These are phyloP conservation scores for Etheostoma nigrum DNA, from an alignment of 2,797 vertebrate species.

Conservation along the genomic window DNA sequence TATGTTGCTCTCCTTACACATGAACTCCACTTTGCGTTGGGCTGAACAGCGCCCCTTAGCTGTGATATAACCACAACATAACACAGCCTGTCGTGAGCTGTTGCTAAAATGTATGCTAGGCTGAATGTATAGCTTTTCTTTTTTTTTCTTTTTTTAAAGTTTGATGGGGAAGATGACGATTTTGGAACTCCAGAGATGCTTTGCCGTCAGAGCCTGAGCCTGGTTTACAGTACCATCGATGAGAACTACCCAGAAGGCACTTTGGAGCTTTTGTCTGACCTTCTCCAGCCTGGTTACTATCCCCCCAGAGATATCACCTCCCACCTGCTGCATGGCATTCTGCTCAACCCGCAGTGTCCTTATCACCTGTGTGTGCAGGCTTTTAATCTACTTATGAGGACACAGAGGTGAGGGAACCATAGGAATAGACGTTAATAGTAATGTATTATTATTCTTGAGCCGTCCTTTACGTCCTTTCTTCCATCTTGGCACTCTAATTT, in stretches of 20 bases:
- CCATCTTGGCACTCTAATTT: background rate
- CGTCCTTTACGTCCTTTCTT: background rate
- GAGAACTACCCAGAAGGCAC: constrained; percentile 91
- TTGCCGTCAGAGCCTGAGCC: constrained; percentile 87
- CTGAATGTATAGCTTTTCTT: background rate
- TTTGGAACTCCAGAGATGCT: constrained; percentile 78
- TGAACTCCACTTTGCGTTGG: background rate
- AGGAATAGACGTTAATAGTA: background rate
- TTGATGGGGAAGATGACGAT: constrained; percentile 53
- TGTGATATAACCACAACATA: no score
- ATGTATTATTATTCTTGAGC: background rate
- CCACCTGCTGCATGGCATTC: constrained; percentile 88
- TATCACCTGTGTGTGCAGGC: constrained; percentile 85
- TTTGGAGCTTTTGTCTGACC: constrained; percentile 91
- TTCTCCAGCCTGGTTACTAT: constrained; percentile 86
- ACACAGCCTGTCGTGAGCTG: no score
- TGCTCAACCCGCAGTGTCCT: constrained; percentile 83
- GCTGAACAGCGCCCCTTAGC: no score
- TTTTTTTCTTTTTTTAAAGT: constrained; percentile 39
- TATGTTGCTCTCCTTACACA: background rate
- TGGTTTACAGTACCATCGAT: constrained; percentile 91
- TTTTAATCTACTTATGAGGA: constrained; percentile 92
- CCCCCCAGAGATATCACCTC: constrained; percentile 88
- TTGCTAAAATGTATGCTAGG: background rate
- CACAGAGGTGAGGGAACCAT: constrained; percentile 87